Evolutionary conservation across 2,797 vertebrate genomes (phyloP).

Genomic region (Mus minutoides): DNA sequence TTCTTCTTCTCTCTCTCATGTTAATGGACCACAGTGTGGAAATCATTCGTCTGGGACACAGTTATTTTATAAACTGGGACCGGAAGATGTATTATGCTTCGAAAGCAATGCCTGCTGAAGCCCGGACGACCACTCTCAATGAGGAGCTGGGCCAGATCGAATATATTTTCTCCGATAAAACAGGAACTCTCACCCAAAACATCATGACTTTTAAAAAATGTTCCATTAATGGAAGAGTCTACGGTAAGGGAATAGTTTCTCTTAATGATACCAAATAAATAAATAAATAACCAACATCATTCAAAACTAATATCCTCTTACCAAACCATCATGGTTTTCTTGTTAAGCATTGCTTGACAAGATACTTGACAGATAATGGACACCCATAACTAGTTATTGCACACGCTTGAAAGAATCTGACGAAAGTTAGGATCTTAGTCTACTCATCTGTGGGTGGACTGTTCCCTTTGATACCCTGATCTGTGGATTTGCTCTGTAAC

Average conservation of each 20-base stretch:
- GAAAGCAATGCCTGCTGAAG: conserved; percentile 86
- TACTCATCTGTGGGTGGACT: background rate
- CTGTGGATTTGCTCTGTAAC: background rate
- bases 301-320: background rate
- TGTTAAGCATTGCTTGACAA: background rate
- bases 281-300: conserved; percentile 22
- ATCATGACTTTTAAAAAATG: conserved; percentile 89
- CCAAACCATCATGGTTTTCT: background rate
- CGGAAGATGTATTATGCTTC: conserved; percentile 86
- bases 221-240: conserved; percentile 87
- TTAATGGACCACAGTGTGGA: conserved; percentile 80
- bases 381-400: background rate
- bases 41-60: conserved; percentile 88
- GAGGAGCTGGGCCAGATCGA: conserved; percentile 89
- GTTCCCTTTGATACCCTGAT: background rate
- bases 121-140: conserved; percentile 87
- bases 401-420: background rate
- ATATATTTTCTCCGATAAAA: conserved; percentile 90
- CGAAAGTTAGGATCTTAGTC: conserved; percentile 16
- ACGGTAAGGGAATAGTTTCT: conserved; percentile 81
- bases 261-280: background rate
- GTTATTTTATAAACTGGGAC: conserved; percentile 90
- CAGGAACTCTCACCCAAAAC: conserved; percentile 89
- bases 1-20: background rate
- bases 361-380: background rate